Base-by-base conservation (phyloP, 2,797 vertebrate genomes). In the Enteromius afrohamiltoni region DNA sequence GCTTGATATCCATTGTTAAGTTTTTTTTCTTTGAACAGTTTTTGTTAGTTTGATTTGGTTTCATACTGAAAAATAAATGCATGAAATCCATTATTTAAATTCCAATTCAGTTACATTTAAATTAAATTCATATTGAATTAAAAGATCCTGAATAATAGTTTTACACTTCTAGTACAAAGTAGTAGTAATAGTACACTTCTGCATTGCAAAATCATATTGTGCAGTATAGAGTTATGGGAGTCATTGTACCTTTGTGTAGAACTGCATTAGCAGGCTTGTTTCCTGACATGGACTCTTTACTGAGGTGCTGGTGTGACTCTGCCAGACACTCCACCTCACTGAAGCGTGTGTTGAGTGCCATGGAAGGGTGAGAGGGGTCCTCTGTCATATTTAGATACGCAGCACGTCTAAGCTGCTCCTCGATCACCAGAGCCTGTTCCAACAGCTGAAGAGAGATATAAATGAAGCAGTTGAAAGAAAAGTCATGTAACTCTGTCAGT, bases 311-410 rank as follows among this genome's bases (percentile, higher is more conserved):
- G 90, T 99, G 98, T 85, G 97, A 98, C 93, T 99, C 98, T 0
- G 98, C 98, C 84, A 99, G 92, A 91, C 98, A 99, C 89, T 99
- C 98, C 85, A 99, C 98, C 93, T 99, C 98, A 21, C 97, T 97
- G 81, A 99, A 99, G 79, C 98, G 96, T 0, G 98, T 99, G 90
- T 99, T 99, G 78, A 99, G 96, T 70, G 98, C 97, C 98, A 99
- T 99, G 58, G 98, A 99, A 3, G 98, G 98, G 89, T 99, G 97
- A 16, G 97, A 96, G 0, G 97, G 97, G 89, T 99, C 97, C 89
- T 99, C 98, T 0, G 97, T 98, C 98, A 99, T 99, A 92, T 99
- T 99, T 82, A 99, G 93, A 69, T 99, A 99, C 1, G 98, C 98
- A 0, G 98, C 98, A 87, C 98, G 93, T 80, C 98, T 95, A 83